Percentiles rank a stretch among this genome's conserved stretches.
Evolutionary conservation across 2,797 vertebrate species (phyloP).

Genomic region (Acanthurus lineatus): DNA sequence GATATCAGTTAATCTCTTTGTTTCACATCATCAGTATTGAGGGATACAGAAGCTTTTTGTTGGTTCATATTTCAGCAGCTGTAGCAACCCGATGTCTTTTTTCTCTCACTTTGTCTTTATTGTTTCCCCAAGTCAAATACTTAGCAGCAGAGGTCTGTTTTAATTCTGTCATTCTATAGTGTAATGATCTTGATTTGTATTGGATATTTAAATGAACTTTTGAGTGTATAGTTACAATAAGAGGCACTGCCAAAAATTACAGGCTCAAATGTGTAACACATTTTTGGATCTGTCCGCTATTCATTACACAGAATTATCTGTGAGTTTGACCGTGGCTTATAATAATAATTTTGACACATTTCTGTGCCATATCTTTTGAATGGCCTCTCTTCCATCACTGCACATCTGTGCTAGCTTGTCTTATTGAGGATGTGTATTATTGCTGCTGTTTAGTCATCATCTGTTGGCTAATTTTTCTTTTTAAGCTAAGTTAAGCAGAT

Average conservation of each 20-base stretch:
- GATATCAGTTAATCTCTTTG: constrained; percentile 24
- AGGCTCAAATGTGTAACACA: too few species aligned
- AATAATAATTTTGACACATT: background rate
- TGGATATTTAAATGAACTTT: background rate
- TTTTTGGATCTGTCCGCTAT: too few species aligned
- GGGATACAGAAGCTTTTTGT: constrained; percentile 5
- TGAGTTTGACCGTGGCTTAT: background rate
- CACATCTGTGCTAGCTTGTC: background rate
- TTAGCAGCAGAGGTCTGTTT: background rate
- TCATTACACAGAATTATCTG: too few species aligned
- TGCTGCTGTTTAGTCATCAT: background rate
- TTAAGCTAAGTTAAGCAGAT: background rate
- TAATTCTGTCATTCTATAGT: background rate
- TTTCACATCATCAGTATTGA: constrained; percentile 12
- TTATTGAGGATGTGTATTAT: background rate
- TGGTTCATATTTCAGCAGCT: constrained; percentile 43
- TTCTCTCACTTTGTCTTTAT: background rate
- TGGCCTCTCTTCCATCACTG: background rate
- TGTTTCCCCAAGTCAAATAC: background rate
- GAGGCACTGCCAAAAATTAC: too few species aligned
- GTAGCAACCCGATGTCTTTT: constrained; percentile 31
- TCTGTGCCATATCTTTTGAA: background rate
- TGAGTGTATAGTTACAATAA: too few species aligned
- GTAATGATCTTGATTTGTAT: background rate
- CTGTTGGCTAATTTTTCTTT: background rate